Conservation (phyloP, 2,888 invertebrate genomes). For the Phragmatobia fuliginosa region DNA sequence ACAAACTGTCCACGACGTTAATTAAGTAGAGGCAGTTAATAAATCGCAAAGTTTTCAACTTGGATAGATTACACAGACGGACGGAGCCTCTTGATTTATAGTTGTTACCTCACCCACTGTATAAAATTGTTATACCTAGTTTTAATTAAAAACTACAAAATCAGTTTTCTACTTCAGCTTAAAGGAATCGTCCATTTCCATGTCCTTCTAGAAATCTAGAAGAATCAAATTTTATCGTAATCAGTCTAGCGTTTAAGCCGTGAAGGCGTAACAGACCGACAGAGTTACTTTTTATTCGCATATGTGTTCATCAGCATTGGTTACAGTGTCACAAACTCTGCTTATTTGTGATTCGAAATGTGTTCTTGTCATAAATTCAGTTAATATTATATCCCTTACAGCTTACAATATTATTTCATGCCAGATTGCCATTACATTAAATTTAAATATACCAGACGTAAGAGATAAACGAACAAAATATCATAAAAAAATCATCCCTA, state of each 20-base stretch:
- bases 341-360: too few species aligned
- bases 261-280: too few species aligned
- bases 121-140: constrained; percentile 6
- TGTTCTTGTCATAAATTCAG: not conserved
- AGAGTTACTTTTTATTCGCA: too few species aligned
- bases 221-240: too few species aligned
- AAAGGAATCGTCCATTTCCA: not conserved
- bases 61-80: constrained; percentile 34
- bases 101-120: constrained; percentile 21
- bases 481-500: constrained; percentile 14
- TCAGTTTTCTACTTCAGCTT: not conserved
- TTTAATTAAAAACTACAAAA: constrained; percentile 7
- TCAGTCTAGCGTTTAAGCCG: too few species aligned
- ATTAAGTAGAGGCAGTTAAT: constrained; percentile 59
- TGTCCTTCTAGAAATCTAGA: too few species aligned
- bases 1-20: constrained; percentile 35
- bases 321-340: too few species aligned
- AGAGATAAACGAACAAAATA: not conserved
- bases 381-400: not conserved
- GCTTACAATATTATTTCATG: not conserved
- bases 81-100: constrained; percentile 29
- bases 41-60: constrained; percentile 53
- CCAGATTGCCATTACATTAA: not conserved
- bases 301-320: too few species aligned
- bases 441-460: not conserved